Base-by-base conservation (phyloP, 2,888 invertebrate genomes). In the Latheticus oryzae region DNA sequence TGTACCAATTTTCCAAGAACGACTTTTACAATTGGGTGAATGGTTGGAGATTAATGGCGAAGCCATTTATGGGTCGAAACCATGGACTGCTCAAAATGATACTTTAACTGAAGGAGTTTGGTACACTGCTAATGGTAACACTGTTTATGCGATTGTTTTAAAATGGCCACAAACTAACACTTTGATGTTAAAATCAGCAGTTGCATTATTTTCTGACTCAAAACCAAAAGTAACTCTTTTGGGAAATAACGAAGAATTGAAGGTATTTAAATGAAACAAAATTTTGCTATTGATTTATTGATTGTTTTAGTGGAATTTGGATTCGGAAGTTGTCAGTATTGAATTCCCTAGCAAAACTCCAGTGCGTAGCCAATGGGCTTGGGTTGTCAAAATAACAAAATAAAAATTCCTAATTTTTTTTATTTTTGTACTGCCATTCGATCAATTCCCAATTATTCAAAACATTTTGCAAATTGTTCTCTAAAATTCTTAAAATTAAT, bases 71-170 rank as follows among this genome's bases (percentile, higher is more conserved):
- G 79, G 78, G 1, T 85, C 86, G 0, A 82, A 80, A 3, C 93
- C 95, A 0, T 95, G 94, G 93, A 73, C 71, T 1, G 79, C 82
- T 57, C 95, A 95, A 78, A 94, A 93, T 70, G 95, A 93, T 72
- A 87, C 90, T 0, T 43, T 84, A 9, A 84, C 85, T 0, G 74
- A 83, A 0, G 76, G 28, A 7, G 62, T 65, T 23, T 69, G 69
- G 69, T 69, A 63, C 24, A 69, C 69, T 0, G 16, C 35, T 5
- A 65, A 60, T 19, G 15, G 50, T 3, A 24, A 52, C 8, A 69
- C 13, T 13, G 79, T 91, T 11, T 93, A 88, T 74, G 90, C 87
- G 0, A 84, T 85, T 37, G 76, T 87, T n/a, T 77, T 92, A 13
- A 73, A 82, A 1, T 92, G 92, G 89, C 91, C 91, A 0, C 11